Evolutionary conservation across 1,140 invertebrate genomes (phyloP).

Genomic region (Acromyrmex charruanus): DNA sequence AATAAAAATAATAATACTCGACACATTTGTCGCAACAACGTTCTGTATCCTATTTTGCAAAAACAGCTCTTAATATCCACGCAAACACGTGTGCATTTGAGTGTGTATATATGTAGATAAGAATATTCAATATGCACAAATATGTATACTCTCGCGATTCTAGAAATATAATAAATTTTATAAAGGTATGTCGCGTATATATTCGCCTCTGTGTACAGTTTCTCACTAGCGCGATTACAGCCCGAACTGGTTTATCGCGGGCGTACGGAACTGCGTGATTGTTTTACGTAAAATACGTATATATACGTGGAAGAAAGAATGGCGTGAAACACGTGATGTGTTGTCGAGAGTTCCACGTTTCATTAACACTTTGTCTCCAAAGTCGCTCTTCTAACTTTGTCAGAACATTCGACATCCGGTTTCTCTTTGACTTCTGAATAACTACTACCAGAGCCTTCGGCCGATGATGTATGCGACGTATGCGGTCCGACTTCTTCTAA

Average conservation of each 20-base stretch:
- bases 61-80: conserved; percentile 65
- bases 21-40: conserved; percentile 76
- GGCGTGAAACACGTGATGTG: conserved; percentile 31
- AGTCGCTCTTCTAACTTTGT: conserved; percentile 76
- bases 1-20: conserved; percentile 78
- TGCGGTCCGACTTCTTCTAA: conserved; percentile 78
- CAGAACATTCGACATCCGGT: conserved; percentile 70
- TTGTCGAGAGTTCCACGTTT: conserved; percentile 18
- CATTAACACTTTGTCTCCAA: conserved; percentile 82
- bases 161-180: conserved; percentile 81
- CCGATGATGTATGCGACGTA: conserved; percentile 63
- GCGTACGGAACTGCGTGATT: conserved; percentile 67
- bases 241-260: conserved; percentile 60
- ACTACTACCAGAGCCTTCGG: conserved; percentile 61
- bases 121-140: conserved; percentile 72
- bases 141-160: conserved; percentile 65
- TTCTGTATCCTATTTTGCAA: conserved; percentile 58
- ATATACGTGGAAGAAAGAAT: conserved; percentile 70
- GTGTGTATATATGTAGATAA: conserved; percentile 55
- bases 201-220: conserved; percentile 73
- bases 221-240: conserved; percentile 79
- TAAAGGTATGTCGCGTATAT: conserved; percentile 71
- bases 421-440: conserved; percentile 71
- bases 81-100: conserved; percentile 15
- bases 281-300: conserved; percentile 47